Base-by-base conservation (phyloP, 2,113 vertebrate species). In the Parus major region DNA sequence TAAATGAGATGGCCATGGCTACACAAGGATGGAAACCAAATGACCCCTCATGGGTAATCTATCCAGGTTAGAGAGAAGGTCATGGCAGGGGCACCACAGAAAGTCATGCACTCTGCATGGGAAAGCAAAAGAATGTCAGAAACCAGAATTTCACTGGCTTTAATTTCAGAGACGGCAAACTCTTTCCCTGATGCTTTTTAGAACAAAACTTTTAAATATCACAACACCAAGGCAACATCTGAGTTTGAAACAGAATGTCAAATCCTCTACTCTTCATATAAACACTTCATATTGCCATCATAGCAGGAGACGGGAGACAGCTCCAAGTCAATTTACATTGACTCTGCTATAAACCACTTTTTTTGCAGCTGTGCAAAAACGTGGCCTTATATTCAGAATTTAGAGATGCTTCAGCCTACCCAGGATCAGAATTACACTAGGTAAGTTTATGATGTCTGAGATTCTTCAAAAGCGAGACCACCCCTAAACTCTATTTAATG, bases 11-110 rank as follows among this genome's bases (percentile, higher is more conserved):
- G 44, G 50, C 55, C 20, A 14, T 17, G 92, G 78, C 73, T 82
- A 79, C 84, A 92, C 63, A 88, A 91, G 39, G 44, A 90, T 69
- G 65, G 75, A 94, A 91, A 85, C 79, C 61, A 94, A 96, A 87
- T 77, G 87, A 91, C 78, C 88, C 66, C 92, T 82, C 82, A 23
- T 79, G 83, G 49, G 81, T 88, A 94, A 95, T 95, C 95, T 73
- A 71, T 94, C 81, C 88, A 69, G 92, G 93, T 90, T 81, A 92
- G 72, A 87, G 82, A 70, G 19, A 52, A 94, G 86, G 92, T 92
- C 73, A 53, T 60, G 63, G 87, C 23, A 81, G 72, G 79, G 91
- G 63, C 93, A 66, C 36, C 21, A 52, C 11, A 65, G 53, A 86
- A 80, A 88, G 65, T 36, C 69, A 75, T 25, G 68, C 25, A 76